Percentiles rank a stretch among this genome's conserved stretches.
Evolutionary conservation across 1,140 invertebrate species (phyloP).

Genomic region (Mycetomoellerius zeteki): DNA sequence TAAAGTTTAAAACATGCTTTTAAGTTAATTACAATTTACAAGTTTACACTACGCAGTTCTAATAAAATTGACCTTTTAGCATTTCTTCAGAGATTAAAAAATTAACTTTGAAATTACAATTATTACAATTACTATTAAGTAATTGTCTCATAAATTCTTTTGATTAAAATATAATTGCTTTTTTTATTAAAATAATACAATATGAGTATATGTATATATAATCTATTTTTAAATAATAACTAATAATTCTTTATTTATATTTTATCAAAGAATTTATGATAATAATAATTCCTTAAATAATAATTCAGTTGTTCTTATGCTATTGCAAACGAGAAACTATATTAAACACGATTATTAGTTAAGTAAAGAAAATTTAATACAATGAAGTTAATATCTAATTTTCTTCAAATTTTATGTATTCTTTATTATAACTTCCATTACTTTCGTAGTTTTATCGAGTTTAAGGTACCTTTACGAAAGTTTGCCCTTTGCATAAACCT

Average conservation of each 20-base stretch:
- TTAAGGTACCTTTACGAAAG: neutral
- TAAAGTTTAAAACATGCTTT: neutral
- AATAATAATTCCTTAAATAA: neutral
- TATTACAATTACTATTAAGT: neutral
- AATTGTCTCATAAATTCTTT: neutral
- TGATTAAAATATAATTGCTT: neutral
- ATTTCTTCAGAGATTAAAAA: neutral
- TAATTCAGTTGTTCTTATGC: neutral
- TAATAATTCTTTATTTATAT: neutral
- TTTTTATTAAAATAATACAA: neutral
- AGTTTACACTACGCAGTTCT: neutral
- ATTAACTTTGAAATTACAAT: neutral
- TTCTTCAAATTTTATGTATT: conserved; percentile 9
- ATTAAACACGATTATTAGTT: neutral
- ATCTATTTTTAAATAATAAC: neutral
- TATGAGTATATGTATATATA: too few species aligned
- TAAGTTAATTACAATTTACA: neutral
- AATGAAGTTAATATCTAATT: neutral
- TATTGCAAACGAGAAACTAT: neutral
- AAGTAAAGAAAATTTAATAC: neutral
- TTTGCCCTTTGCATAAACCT: neutral
- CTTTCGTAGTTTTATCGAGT: neutral
- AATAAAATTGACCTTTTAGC: neutral
- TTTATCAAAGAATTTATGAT: neutral
- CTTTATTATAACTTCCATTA: neutral